A percentile compares a stretch with the other conserved stretches of the same genome.
Conservation (phyloP, 2,888 invertebrate genomes). For the Drosophila conformis region DNA sequence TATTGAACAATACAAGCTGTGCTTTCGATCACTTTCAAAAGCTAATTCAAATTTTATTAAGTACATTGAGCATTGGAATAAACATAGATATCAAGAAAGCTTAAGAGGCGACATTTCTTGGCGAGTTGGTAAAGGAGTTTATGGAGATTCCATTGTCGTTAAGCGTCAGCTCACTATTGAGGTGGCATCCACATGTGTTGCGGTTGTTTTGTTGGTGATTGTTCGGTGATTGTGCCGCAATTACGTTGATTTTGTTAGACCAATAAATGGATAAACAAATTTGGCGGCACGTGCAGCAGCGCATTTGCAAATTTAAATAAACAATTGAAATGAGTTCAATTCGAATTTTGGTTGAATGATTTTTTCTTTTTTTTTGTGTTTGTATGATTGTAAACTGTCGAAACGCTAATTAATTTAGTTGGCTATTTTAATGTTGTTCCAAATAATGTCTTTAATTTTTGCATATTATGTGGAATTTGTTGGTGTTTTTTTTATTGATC, state of each 20-base stretch:
- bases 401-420: constrained; percentile 46
- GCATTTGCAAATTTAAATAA: constrained; percentile 56
- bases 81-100: constrained; percentile 13
- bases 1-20: background rate
- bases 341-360: constrained; percentile 29
- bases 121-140: constrained; percentile 63
- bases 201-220: constrained; percentile 19
- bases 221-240: constrained; percentile 26
- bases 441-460: constrained; percentile 39
- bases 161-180: constrained; percentile 79
- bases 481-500: constrained; percentile 32
- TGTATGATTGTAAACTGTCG: constrained; percentile 27
- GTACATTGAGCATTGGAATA: constrained; percentile 20
- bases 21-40: constrained; percentile 8
- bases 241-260: constrained; percentile 34
- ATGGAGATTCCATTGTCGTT: constrained; percentile 77
- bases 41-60: constrained; percentile 34
- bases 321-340: constrained; percentile 58
- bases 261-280: constrained; percentile 55
- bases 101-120: constrained; percentile 35
- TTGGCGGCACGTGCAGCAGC: constrained; percentile 56
- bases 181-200: constrained; percentile 31
- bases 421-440: constrained; percentile 29
- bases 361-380: constrained; percentile 19
- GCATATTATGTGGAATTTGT: constrained; percentile 71